Percentiles rank a stretch among this genome's conserved stretches.
These are phyloP conservation scores for Chaetophractus vellerosus DNA, from an alignment of 2,797 vertebrate genomes.

Conservation along the genomic window DNA sequence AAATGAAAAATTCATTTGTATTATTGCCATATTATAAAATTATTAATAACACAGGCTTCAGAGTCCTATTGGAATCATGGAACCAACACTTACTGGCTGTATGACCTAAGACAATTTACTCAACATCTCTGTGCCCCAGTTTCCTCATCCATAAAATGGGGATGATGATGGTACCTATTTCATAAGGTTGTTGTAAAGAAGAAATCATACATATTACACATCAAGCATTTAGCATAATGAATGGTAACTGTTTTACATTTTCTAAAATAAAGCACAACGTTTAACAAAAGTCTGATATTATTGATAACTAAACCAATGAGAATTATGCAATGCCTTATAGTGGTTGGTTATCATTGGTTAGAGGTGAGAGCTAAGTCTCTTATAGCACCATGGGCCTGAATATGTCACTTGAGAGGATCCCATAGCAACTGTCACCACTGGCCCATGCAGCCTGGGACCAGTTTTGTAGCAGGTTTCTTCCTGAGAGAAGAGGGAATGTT, in stretches of 20 bases:
- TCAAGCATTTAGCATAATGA: neutral
- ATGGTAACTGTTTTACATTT: neutral
- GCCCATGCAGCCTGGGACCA: neutral
- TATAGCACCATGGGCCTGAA: neutral
- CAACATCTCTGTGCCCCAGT: neutral
- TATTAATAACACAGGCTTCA: neutral
- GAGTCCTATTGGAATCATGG: neutral
- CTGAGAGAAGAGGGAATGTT: neutral
- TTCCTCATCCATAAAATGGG: neutral
- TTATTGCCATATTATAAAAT: neutral
- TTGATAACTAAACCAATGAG: neutral
- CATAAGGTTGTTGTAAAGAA: neutral
- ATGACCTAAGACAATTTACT: neutral
- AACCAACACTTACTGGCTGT: neutral
- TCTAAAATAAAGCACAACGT: neutral
- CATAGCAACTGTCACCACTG: neutral
- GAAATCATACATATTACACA: neutral
- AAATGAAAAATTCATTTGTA: neutral
- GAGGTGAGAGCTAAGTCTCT: neutral
- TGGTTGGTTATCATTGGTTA: neutral
- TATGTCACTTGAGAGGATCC: neutral
- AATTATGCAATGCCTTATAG: neutral
- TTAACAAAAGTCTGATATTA: neutral
- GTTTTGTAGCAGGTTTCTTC: neutral
- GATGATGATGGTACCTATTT: neutral